Conservation (phyloP, 2,113 vertebrate species). For the Larimichthys crocea region DNA sequence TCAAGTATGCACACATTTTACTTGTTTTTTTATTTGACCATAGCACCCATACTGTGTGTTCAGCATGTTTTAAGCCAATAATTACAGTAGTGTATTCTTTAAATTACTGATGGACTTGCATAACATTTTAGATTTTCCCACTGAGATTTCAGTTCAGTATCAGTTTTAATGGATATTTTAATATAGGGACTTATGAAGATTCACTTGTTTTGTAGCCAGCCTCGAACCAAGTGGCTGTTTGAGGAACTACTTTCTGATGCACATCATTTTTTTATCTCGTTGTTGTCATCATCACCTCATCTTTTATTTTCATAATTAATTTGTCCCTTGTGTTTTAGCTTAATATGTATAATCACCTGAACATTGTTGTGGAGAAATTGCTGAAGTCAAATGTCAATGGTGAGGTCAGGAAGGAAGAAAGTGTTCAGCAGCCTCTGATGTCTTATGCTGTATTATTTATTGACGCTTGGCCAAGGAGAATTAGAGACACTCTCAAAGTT, state of each 20-base stretch:
- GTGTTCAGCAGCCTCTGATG: too few species aligned
- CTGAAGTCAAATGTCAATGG: too few species aligned
- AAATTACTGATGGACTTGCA: not conserved
- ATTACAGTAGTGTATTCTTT: not conserved
- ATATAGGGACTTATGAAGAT: too few species aligned
- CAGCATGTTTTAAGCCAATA: not conserved
- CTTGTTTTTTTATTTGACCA: not conserved
- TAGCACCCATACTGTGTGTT: not conserved
- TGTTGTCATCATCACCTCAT: not conserved
- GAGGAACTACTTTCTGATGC: not conserved
- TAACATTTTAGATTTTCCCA: not conserved
- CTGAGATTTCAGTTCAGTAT: not conserved
- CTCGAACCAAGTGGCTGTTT: too few species aligned
- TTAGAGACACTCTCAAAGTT: too few species aligned
- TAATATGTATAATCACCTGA: too few species aligned
- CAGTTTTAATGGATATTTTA: not conserved
- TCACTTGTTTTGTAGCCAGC: too few species aligned
- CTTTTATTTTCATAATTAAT: too few species aligned
- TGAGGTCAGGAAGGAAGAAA: too few species aligned
- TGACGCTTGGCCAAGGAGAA: too few species aligned
- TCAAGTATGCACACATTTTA: conserved; percentile 87
- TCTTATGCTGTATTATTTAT: too few species aligned
- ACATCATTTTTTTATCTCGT: not conserved
- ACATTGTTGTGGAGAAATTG: too few species aligned
- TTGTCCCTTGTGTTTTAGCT: not conserved